These are phyloP conservation scores for Ellobius talpinus DNA, from an alignment of 2,113 vertebrate genomes.

Conservation along the genomic window DNA sequence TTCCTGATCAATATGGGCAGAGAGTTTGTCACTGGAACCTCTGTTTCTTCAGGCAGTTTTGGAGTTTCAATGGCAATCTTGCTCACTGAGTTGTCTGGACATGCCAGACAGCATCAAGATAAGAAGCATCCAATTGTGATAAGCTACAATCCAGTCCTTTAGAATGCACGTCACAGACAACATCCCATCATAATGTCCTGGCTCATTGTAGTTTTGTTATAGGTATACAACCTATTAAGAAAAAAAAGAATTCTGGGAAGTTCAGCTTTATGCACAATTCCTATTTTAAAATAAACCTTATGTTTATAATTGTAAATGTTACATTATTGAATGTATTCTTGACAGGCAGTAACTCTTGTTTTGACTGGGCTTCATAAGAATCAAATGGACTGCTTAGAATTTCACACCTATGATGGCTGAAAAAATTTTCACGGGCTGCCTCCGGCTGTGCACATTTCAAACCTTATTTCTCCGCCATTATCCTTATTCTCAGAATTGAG, in stretches of 20 bases:
- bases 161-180: background rate
- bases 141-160: background rate
- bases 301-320: background rate
- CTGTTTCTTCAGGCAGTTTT: slow-evolving; percentile 54
- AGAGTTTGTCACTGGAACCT: background rate
- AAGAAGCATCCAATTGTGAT: background rate
- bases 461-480: background rate
- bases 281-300: slow-evolving; percentile 10
- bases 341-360: slow-evolving; percentile 53
- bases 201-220: background rate
- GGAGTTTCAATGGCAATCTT: background rate
- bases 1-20: slow-evolving; percentile 3
- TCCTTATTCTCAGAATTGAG: background rate
- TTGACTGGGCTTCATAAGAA: slow-evolving; percentile 46
- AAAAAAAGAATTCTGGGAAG: background rate
- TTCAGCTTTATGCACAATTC: background rate
- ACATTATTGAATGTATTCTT: slow-evolving; percentile 9
- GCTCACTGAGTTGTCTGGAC: slow-evolving; percentile 7
- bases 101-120: background rate
- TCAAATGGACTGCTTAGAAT: slow-evolving; percentile 55
- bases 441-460: slow-evolving; percentile 49
- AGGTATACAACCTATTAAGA: background rate
- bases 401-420: slow-evolving; percentile 4
- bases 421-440: slow-evolving; percentile 14
- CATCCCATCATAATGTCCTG: background rate